Evolutionary conservation across 1,140 invertebrate genomes (phyloP).

Genomic region (Adoxophyes honmai): DNA sequence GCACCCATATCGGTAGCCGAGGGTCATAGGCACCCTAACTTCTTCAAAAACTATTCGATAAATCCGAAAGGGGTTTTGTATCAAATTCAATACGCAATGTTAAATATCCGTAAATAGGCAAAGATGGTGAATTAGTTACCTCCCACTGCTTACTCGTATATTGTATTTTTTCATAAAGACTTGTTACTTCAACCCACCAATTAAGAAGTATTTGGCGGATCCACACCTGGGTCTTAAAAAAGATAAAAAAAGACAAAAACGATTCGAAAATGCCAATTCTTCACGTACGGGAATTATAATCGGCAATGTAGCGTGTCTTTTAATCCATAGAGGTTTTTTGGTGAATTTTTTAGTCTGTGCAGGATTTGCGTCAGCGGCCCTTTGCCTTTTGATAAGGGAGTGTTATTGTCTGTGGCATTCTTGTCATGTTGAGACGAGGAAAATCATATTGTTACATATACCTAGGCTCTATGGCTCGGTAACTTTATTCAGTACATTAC

Average conservation of each 20-base stretch:
- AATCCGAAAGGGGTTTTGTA: too few relatives aligned
- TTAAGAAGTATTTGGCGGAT: conserved; percentile 51
- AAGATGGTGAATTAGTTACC: too few relatives aligned
- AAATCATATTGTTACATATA: too few relatives aligned
- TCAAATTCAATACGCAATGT: too few relatives aligned
- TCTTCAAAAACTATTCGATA: too few relatives aligned
- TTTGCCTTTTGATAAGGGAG: conserved; percentile 8
- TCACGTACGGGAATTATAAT: conserved; percentile 50
- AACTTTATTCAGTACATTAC: too few relatives aligned
- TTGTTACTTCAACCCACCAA: conserved; percentile 37
- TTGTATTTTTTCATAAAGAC: conserved; percentile 20
- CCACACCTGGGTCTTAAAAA: conserved; percentile 48
- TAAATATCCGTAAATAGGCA: too few relatives aligned
- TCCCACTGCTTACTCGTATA: not conserved
- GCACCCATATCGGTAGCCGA: too few relatives aligned
- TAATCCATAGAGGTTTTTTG: conserved; percentile 49
- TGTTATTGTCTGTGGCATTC: too few relatives aligned
- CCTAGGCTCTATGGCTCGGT: too few relatives aligned
- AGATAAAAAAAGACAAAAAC: conserved; percentile 35
- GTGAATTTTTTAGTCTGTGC: conserved; percentile 16
- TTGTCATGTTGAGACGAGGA: too few relatives aligned
- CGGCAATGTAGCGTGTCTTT: conserved; percentile 60
- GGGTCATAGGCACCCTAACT: too few relatives aligned
- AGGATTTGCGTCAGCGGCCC: conserved; percentile 45
- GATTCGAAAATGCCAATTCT: conserved; percentile 26